These are phyloP conservation scores for Tetramorium bicarinatum DNA, from an alignment of 2,888 invertebrate genomes.

Conservation along the genomic window DNA sequence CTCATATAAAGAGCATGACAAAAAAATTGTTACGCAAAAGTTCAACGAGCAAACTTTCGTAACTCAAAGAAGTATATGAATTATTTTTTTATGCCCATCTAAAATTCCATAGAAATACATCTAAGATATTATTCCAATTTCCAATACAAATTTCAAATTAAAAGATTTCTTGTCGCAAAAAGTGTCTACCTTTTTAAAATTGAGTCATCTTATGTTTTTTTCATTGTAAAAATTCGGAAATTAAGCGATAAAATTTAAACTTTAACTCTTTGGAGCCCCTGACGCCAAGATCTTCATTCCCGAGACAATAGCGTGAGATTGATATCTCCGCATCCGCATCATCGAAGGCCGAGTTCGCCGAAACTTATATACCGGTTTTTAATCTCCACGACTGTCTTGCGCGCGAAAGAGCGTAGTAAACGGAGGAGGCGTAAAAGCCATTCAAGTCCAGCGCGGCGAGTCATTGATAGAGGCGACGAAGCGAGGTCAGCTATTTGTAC, in stretches of 20 bases:
- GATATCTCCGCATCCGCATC: not conserved
- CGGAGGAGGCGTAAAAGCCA: slow-evolving; percentile 80
- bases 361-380: slow-evolving; percentile 55
- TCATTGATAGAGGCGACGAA: slow-evolving; percentile 85
- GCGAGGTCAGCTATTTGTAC: slow-evolving; percentile 86
- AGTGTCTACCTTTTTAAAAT: not conserved
- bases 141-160: not conserved
- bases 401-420: slow-evolving; percentile 78
- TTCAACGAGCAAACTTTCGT: not conserved
- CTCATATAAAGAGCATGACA: not conserved
- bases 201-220: not conserved
- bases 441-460: slow-evolving; percentile 80
- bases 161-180: not conserved
- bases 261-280: not conserved
- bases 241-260: not conserved
- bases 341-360: slow-evolving; percentile 15
- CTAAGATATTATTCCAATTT: not conserved
- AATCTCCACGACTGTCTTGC: slow-evolving; percentile 72
- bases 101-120: not conserved
- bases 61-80: not conserved
- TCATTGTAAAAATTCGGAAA: not conserved
- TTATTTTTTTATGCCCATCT: not conserved
- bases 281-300: not conserved
- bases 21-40: slow-evolving; percentile 29
- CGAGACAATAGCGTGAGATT: not conserved